Conservation (phyloP, 2,888 invertebrate species). For the Sphinx pinastri region DNA sequence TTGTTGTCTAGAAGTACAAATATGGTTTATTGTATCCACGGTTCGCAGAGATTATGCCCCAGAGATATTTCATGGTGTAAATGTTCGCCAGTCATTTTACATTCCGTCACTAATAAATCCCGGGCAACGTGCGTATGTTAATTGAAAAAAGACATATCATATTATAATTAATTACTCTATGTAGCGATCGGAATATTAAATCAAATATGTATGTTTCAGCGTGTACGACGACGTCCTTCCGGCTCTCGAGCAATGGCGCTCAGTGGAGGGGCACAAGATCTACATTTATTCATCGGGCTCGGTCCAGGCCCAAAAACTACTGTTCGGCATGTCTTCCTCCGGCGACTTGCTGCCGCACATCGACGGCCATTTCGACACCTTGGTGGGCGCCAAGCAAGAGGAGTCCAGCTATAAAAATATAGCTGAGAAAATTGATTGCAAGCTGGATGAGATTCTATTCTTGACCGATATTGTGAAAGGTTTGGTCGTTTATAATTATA, state of each 20-base stretch:
- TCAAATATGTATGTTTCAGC: constrained; percentile 78
- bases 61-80: no score
- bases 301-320: constrained; percentile 93
- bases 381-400: constrained; percentile 92
- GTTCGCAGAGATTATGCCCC: no score
- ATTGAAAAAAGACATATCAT: no score
- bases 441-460: constrained; percentile 89
- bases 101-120: no score
- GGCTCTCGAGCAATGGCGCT: constrained; percentile 89
- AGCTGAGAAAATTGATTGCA: constrained; percentile 85
- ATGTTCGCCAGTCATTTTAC: no score
- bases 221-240: constrained; percentile 93
- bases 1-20: no score
- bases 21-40: no score
- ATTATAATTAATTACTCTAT: no score
- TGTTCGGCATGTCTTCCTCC: constrained; percentile 89
- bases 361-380: constrained; percentile 93
- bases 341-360: constrained; percentile 91
- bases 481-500: constrained; percentile 49
- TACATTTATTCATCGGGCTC: constrained; percentile 97
- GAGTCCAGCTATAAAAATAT: constrained; percentile 91
- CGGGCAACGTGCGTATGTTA: no score
- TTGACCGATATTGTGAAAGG: constrained; percentile 94
- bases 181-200: background rate
- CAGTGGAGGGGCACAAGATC: constrained; percentile 86